A percentile compares a stretch with the other conserved stretches of the same genome.
Conservation (phyloP, 1,140 invertebrate genomes). For the Penaeus japonicus region DNA sequence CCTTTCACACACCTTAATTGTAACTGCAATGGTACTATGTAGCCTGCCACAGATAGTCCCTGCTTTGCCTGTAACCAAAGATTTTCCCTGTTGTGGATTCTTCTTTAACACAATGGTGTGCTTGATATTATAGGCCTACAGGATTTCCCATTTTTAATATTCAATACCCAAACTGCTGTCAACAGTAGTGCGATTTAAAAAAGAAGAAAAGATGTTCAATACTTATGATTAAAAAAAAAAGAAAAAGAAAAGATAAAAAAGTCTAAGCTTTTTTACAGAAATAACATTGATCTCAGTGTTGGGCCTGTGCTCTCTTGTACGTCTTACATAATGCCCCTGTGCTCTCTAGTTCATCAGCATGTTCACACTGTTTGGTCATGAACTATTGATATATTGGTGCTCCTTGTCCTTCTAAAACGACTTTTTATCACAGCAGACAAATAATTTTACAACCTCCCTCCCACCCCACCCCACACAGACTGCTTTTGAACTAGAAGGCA, state of each 20-base stretch:
- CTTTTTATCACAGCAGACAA: too few species aligned
- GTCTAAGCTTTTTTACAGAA: background rate
- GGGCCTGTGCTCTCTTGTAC: conserved; percentile 19
- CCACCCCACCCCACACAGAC: background rate
- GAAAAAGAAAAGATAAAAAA: conserved; percentile 4
- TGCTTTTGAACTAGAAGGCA: background rate
- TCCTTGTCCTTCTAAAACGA: too few species aligned
- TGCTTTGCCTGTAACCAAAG: conserved; percentile 53
- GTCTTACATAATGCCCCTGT: background rate
- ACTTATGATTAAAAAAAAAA: background rate
- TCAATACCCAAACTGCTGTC: conserved; percentile 17
- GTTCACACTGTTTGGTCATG: background rate
- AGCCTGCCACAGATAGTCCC: conserved; percentile 41
- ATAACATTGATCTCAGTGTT: conserved; percentile 24
- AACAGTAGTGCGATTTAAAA: background rate
- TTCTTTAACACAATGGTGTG: conserved; percentile 39
- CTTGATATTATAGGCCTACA: conserved; percentile 23
- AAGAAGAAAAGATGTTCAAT: background rate
- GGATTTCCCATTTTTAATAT: conserved; percentile 11
- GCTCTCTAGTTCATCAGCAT: conserved; percentile 13
- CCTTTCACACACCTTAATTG: conserved; percentile 44
- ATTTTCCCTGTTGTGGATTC: conserved; percentile 30
- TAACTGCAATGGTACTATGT: conserved; percentile 40
- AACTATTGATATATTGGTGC: too few species aligned
- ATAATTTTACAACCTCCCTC: too few species aligned